Percentiles rank a stretch among this genome's conserved stretches.
Evolutionary conservation across 2,797 vertebrate species (phyloP).

Genomic region (Bradypodion pumilum): DNA sequence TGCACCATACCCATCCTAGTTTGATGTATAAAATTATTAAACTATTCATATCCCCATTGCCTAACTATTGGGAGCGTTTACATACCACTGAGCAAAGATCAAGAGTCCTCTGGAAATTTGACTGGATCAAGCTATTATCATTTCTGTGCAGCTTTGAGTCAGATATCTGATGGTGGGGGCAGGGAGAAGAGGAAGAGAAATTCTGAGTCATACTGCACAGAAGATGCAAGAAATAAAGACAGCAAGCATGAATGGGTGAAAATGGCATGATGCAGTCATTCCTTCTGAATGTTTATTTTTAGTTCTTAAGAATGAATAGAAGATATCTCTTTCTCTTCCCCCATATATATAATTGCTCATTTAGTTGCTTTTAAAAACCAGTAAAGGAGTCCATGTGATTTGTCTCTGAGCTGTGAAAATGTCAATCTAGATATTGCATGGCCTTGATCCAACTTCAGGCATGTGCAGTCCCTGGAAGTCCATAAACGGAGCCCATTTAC

Average conservation of each 20-base stretch:
- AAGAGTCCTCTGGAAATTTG: conserved; percentile 61
- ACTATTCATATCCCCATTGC: conserved; percentile 52
- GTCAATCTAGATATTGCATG: neutral
- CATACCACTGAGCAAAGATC: conserved; percentile 58
- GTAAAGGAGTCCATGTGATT: neutral
- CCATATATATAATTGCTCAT: neutral
- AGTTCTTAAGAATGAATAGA: conserved; percentile 42
- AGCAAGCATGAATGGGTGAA: conserved; percentile 60
- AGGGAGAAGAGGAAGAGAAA: conserved; percentile 65
- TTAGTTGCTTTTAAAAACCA: conserved; percentile 17
- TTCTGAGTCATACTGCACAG: conserved; percentile 71
- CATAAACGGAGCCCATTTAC: neutral
- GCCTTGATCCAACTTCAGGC: neutral
- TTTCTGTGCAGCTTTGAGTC: conserved; percentile 72
- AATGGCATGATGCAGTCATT: conserved; percentile 36
- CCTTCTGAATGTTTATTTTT: conserved; percentile 61
- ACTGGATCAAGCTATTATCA: conserved; percentile 64
- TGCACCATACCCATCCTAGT: conserved; percentile 61
- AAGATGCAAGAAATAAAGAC: conserved; percentile 54
- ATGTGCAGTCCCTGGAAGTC: neutral
- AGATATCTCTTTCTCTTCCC: conserved; percentile 13
- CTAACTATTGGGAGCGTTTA: conserved; percentile 50
- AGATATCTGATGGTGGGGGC: conserved; percentile 60
- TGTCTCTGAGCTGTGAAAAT: neutral
- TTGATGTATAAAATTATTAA: conserved; percentile 46